phyloP scores from a whole-genome alignment of 2,888 invertebrate species.

The Penaeus monodon region DNA sequence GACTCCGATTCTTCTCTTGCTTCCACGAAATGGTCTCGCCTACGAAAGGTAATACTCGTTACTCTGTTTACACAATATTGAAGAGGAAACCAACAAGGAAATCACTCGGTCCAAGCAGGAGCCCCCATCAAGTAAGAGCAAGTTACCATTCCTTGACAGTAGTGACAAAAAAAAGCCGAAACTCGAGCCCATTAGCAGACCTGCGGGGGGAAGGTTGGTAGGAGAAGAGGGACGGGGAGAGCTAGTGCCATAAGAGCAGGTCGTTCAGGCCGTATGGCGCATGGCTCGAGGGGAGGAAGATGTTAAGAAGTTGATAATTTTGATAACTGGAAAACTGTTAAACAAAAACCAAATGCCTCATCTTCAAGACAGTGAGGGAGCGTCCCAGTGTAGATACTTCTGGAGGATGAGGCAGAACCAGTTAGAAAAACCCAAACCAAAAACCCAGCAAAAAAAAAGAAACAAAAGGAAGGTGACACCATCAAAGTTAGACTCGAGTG shows the following conservation, averaged over 20 bases:
- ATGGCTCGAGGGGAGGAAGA: conserved; percentile 36
- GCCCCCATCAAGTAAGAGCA: conserved; percentile 39
- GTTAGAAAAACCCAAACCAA: conserved; percentile 39
- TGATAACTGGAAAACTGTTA: conserved; percentile 41
- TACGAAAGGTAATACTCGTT: conserved; percentile 37
- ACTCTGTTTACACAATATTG: conserved; percentile 62
- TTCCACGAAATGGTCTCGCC: conserved; percentile 56
- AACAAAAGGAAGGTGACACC: conserved; percentile 51
- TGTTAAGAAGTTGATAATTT: conserved; percentile 55
- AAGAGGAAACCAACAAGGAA: conserved; percentile 61
- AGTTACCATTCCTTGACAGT: conserved; percentile 14
- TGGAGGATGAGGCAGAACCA: conserved; percentile 57
- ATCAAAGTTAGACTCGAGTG: conserved; percentile 50
- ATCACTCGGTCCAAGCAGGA: conserved; percentile 45
- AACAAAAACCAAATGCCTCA: conserved; percentile 43
- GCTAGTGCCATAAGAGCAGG: conserved; percentile 40
- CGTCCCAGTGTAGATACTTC: conserved; percentile 48
- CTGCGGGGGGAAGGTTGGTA: conserved; percentile 25
- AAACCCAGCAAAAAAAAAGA: conserved; percentile 36
- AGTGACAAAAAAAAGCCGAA: conserved; percentile 47
- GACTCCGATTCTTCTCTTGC: conserved; percentile 61
- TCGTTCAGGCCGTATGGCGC: conserved; percentile 20
- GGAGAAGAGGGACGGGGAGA: conserved; percentile 42
- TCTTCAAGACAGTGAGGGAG: conserved; percentile 37
- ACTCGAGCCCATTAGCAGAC: background rate